Percentiles rank a stretch among this genome's conserved stretches.
Evolutionary conservation across 2,888 invertebrate genomes (phyloP).

Genomic region (Dicyrtoma fusca): DNA sequence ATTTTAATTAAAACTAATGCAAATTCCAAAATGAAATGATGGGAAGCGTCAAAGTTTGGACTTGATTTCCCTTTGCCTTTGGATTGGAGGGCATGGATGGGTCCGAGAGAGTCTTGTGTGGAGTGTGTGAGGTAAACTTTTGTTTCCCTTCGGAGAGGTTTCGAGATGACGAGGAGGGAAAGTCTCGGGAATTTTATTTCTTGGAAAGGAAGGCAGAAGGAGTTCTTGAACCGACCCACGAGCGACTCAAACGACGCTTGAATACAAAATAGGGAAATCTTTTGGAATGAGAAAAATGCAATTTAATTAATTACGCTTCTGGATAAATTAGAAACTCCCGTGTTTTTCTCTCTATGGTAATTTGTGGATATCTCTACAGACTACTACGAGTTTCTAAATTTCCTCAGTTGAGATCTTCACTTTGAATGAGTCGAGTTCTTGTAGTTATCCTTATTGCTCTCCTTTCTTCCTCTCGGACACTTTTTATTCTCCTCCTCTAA

Average conservation of each 20-base stretch:
- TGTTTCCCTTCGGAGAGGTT: neutral
- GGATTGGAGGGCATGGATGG: too few species aligned
- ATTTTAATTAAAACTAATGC: too few species aligned
- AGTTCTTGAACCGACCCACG: neutral
- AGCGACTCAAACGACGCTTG: neutral
- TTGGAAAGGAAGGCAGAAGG: neutral
- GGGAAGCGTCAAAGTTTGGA: too few species aligned
- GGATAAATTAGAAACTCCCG: conserved; percentile 12
- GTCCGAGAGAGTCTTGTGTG: too few species aligned
- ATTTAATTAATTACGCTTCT: conserved; percentile 31
- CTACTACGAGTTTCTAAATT: neutral
- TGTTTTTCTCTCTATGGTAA: conserved; percentile 4
- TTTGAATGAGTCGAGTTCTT: neutral
- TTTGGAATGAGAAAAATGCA: conserved; percentile 32
- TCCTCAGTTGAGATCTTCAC: neutral
- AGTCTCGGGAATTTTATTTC: neutral
- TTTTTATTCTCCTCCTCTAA: too few species aligned
- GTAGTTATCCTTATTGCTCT: neutral
- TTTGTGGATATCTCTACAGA: neutral
- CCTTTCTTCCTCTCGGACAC: neutral
- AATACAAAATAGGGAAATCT: conserved; percentile 20
- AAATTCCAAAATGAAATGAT: too few species aligned
- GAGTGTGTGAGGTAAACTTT: too few species aligned
- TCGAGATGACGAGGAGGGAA: neutral
- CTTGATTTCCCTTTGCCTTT: too few species aligned